These are phyloP conservation scores for Peromyscus maniculatus DNA, from an alignment of 2,113 vertebrate genomes.

Conservation along the genomic window DNA sequence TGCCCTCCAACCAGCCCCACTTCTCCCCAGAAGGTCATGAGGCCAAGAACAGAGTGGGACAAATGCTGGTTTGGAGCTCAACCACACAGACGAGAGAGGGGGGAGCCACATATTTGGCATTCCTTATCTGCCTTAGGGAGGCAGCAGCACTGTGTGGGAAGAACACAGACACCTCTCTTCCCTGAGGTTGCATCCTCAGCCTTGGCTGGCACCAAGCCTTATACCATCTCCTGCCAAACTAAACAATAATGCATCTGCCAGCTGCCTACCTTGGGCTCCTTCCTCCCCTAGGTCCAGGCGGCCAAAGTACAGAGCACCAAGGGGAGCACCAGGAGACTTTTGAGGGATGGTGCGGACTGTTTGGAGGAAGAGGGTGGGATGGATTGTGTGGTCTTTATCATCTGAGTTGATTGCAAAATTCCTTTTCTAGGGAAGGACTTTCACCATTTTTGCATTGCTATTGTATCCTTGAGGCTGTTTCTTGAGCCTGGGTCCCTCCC, in stretches of 20 bases:
- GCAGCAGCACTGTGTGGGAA: not conserved
- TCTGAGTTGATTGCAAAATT: not conserved
- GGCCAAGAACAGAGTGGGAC: not conserved
- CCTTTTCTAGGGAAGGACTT: not conserved
- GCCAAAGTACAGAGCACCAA: not conserved
- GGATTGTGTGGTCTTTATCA: too few species aligned
- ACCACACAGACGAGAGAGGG: not conserved
- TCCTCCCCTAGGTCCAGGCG: too few species aligned
- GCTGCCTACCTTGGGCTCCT: not conserved
- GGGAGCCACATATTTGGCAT: not conserved
- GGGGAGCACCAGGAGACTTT: too few species aligned
- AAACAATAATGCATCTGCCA: not conserved
- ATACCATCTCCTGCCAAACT: not conserved
- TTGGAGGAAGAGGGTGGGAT: too few species aligned
- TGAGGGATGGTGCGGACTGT: not conserved
- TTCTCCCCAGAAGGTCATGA: not conserved
- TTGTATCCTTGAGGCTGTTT: too few species aligned
- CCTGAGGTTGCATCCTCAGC: not conserved
- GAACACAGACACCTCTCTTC: too few species aligned
- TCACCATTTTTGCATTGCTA: not conserved
- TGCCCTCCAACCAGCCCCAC: not conserved
- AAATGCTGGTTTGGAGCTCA: rapidly evolving
- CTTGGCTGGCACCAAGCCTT: not conserved
- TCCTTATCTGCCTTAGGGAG: not conserved
- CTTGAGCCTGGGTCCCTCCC: not conserved